Evolutionary conservation across 2,888 invertebrate genomes (phyloP), one percentile per base, ranked within the genome.

Genomic region (Caenorhabditis wallacei): DNA sequence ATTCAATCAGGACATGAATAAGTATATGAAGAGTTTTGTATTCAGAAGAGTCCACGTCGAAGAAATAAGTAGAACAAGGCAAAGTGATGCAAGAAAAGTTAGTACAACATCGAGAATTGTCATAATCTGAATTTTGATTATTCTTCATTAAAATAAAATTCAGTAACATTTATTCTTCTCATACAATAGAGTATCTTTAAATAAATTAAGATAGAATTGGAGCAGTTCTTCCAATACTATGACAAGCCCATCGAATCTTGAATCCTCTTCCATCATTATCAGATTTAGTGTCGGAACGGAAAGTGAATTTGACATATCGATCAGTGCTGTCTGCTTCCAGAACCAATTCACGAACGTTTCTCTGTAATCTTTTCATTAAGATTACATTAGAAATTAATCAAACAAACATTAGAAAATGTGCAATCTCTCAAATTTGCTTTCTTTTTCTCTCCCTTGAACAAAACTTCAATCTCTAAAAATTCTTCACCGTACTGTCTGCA

Each of bases 241-340:
- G 85, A 70, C 89, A 89, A 11, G 79, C 68, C 90, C 90, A 90
- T 43, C 43, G 40, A 18, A 88, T 48, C 57, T 86, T 80, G 84
- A 90, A 88, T 35, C 90, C 90, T 20, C 71, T 53, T n/a, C 89
- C 89, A 76, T 90, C 88, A 80, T 88, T 89, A 4, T 64, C 70
- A 5, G 71, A 20, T 18, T 74, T 66, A 7, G 61, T 72, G 68
- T 89, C 89, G 16, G 89, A 80, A 48, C 68, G 70, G 80, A 90
- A 88, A 5, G 66, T 76, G 35, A 87, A 43, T 40, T 66, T 64
- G n/a, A 85, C 11, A 13, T 80, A 75, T 20, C 85, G 68, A 35
- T 78, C 63, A n/a, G 16, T 61, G 18, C 48, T 68, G 35, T 68
- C 64, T 0, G 53, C 80, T 20, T 53, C 56, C 18, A 74, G 20